Evolutionary conservation across 2,888 invertebrate species (phyloP).

Genomic region (Fabriciana adippe): DNA sequence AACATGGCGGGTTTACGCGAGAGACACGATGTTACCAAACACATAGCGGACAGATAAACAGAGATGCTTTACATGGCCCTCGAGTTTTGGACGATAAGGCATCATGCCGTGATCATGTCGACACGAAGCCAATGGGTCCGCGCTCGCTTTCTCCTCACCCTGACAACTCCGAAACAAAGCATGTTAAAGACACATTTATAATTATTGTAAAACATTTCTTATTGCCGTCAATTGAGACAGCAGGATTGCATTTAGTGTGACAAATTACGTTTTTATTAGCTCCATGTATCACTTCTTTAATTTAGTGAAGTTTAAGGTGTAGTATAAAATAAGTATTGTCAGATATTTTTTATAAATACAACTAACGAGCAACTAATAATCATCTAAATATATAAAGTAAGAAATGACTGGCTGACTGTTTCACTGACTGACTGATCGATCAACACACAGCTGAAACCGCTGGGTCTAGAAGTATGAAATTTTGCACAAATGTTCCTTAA

Average conservation of each 20-base stretch:
- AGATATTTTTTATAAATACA: neutral
- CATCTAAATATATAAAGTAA: no score
- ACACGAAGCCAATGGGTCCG: constrained; percentile 57
- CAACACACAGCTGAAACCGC: no score
- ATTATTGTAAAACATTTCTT: constrained; percentile 35
- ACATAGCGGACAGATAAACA: constrained; percentile 62
- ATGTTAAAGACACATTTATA: constrained; percentile 36
- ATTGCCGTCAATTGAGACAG: constrained; percentile 17
- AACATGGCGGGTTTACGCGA: constrained; percentile 79
- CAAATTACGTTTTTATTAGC: constrained; percentile 27
- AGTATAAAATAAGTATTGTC: neutral
- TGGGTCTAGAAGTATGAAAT: no score
- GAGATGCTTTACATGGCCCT: constrained; percentile 69
- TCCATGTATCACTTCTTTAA: constrained; percentile 18
- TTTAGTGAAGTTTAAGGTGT: no score
- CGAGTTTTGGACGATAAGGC: constrained; percentile 71
- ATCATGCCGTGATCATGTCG: constrained; percentile 64
- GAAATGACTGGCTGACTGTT: no score
- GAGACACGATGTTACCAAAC: constrained; percentile 68
- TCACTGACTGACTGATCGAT: no score
- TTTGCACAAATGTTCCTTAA: no score
- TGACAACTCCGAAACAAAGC: constrained; percentile 28
- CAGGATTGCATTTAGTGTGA: constrained; percentile 15
- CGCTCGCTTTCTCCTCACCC: constrained; percentile 41
- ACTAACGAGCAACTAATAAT: no score